A percentile compares a stretch with the other conserved stretches of the same genome.
Evolutionary conservation across 2,888 invertebrate species (phyloP).

Genomic region (Mechanitis mazaeus): DNA sequence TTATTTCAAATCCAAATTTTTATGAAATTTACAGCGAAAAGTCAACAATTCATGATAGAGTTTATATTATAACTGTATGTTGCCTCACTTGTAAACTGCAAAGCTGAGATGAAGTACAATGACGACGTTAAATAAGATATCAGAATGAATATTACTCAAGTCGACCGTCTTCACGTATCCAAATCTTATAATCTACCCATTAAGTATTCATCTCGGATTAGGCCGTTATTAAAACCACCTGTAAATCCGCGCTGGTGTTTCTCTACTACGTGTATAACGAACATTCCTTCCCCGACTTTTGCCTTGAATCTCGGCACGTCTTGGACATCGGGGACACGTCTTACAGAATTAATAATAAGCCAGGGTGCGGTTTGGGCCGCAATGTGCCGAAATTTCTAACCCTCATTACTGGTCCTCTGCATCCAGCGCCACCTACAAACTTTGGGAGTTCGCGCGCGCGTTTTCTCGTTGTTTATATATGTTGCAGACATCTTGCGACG

Average conservation of each 20-base stretch:
- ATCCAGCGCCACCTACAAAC: slow-evolving; percentile 69
- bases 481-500: slow-evolving; percentile 67
- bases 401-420: slow-evolving; percentile 74
- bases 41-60: background rate
- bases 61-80: no score
- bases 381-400: slow-evolving; percentile 75
- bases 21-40: background rate
- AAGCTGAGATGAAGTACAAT: background rate
- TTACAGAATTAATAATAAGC: slow-evolving; percentile 78
- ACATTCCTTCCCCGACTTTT: slow-evolving; percentile 72
- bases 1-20: background rate
- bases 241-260: slow-evolving; percentile 61
- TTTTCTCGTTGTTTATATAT: slow-evolving; percentile 69
- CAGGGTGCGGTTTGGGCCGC: slow-evolving; percentile 73
- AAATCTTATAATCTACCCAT: slow-evolving; percentile 67
- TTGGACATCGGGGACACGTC: slow-evolving; percentile 78
- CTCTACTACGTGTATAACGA: slow-evolving; percentile 53
- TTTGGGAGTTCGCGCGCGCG: slow-evolving; percentile 66
- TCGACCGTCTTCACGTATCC: slow-evolving; percentile 41
- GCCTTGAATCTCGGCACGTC: slow-evolving; percentile 77
- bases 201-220: slow-evolving; percentile 76
- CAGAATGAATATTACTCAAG: slow-evolving; percentile 45
- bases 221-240: slow-evolving; percentile 76
- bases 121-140: slow-evolving; percentile 15
- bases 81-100: no score